phyloP scores from a whole-genome alignment of 2,888 invertebrate species.

The Leptura quadrifasciata region DNA sequence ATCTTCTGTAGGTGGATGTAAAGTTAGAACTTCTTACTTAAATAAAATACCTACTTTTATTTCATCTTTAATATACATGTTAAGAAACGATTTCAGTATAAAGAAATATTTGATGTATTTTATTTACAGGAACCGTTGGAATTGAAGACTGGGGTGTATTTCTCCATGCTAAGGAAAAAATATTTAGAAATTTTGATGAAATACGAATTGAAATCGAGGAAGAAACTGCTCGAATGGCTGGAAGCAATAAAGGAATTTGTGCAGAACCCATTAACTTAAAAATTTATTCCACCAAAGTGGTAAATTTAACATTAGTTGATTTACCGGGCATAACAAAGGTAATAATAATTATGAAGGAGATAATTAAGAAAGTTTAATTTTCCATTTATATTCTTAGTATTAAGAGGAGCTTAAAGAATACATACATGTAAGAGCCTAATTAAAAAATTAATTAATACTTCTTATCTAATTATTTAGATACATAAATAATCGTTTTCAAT shows the following conservation, averaged over 20 bases:
- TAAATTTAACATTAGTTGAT: conserved; percentile 97
- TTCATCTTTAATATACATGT: too few relatives aligned
- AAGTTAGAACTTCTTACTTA: too few relatives aligned
- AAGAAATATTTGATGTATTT: neutral
- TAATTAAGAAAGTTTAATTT: neutral
- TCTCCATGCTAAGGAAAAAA: conserved; percentile 91
- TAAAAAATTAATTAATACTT: too few relatives aligned
- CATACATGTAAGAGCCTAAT: too few relatives aligned
- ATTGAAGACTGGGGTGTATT: conserved; percentile 97
- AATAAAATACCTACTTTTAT: too few relatives aligned
- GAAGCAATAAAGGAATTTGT: conserved; percentile 97
- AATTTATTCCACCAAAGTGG: conserved; percentile 95
- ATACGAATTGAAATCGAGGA: conserved; percentile 94
- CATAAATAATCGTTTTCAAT: too few relatives aligned
- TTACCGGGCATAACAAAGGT: conserved; percentile 98
- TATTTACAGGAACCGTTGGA: conserved; percentile 84
- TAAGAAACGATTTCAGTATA: neutral
- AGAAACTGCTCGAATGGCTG: conserved; percentile 96
- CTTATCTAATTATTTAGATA: too few relatives aligned
- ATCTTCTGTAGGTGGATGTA: too few relatives aligned
- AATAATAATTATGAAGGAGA: neutral
- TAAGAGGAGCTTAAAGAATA: too few relatives aligned
- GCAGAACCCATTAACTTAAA: conserved; percentile 96
- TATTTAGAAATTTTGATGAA: conserved; percentile 93
- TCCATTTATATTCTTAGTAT: too few relatives aligned